Conservation (phyloP, 2,113 vertebrate genomes). For the Gymnorhina tibicen region DNA sequence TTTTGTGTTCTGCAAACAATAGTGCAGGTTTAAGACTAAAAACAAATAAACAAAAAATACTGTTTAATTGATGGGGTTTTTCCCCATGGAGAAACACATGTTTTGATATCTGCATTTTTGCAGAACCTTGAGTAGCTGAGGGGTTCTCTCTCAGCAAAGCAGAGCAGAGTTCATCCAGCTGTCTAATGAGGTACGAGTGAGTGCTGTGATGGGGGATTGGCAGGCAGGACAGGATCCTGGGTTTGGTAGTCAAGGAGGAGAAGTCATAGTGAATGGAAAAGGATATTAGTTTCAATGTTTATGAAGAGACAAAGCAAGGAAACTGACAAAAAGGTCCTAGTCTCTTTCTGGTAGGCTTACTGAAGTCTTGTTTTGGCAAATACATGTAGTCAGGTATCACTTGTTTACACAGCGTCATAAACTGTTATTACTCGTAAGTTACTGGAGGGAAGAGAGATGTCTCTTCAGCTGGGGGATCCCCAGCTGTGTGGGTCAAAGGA, state of each 20-base stretch:
- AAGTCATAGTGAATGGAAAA: not conserved
- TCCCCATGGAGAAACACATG: not conserved
- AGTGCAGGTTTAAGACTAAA: not conserved
- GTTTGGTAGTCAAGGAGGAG: not conserved
- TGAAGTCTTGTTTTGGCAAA: not conserved
- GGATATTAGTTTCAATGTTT: not conserved
- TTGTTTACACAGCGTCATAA: not conserved
- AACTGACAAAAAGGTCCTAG: not conserved
- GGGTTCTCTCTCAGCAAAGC: not conserved
- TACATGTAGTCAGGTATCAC: not conserved
- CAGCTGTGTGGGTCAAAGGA: not conserved
- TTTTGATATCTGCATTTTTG: not conserved
- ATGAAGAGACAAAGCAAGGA: not conserved
- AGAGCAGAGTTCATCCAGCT: not conserved
- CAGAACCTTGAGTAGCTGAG: not conserved
- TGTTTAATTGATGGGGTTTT: not conserved
- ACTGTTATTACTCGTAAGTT: not conserved
- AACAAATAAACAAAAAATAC: not conserved
- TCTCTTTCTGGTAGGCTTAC: not conserved
- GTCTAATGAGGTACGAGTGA: not conserved
- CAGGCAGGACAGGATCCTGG: not conserved
- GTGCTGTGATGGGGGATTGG: not conserved
- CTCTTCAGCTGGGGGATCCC: not conserved
- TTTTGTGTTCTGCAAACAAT: not conserved
- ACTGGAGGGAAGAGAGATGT: not conserved